phyloP scores from a whole-genome alignment of 2,888 invertebrate genomes.

The Diaphora mendica region DNA sequence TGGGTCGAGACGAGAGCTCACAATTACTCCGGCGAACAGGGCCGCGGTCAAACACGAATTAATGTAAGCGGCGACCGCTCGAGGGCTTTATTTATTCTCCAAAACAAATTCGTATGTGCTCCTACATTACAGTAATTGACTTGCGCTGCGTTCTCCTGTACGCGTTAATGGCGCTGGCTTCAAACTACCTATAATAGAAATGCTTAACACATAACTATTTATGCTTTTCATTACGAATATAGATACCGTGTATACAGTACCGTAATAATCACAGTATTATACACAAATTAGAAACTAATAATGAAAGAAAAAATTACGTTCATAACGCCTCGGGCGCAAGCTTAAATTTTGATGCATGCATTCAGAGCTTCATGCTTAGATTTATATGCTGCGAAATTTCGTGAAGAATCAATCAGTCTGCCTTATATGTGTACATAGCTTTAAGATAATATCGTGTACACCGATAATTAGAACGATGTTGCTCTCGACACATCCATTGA shows the following conservation, averaged over 20 bases:
- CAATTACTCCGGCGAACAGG: constrained; percentile 2
- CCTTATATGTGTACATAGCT: neutral
- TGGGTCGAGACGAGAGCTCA: neutral
- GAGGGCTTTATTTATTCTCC: constrained; percentile 10
- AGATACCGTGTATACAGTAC: neutral
- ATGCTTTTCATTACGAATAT: neutral
- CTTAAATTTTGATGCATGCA: too few species aligned
- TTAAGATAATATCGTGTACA: neutral
- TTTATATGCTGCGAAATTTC: neutral
- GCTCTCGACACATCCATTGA: constrained; percentile 18
- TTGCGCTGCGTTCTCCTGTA: neutral
- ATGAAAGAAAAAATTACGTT: neutral
- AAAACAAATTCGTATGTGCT: neutral
- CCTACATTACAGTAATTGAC: constrained; percentile 3
- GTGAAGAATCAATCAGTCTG: neutral
- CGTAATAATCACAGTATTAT: neutral
- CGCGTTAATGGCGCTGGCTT: neutral
- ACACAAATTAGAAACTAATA: neutral
- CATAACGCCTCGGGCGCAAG: neutral
- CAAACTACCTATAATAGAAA: neutral
- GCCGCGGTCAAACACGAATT: constrained; percentile 6
- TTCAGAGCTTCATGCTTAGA: neutral
- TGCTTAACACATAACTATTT: neutral
- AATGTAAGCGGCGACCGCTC: constrained; percentile 4
- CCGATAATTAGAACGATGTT: constrained; percentile 24